Conservation (phyloP, 2,888 invertebrate species). For the Poecilus cupreus region DNA sequence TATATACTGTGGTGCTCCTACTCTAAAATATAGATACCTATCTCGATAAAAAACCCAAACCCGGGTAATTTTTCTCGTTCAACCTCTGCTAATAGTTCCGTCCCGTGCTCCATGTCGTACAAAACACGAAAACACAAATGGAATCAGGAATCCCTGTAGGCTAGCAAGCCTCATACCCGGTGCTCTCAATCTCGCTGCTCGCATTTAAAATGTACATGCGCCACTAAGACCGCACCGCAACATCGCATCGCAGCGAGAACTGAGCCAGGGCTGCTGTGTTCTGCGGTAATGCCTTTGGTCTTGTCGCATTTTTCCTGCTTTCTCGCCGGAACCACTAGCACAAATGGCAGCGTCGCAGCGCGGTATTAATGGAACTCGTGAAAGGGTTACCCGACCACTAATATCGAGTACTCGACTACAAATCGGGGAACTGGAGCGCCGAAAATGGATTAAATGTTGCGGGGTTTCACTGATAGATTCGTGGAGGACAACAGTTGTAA, state of each 20-base stretch:
- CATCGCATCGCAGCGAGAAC: background rate
- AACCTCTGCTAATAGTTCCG: background rate
- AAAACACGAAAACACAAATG: background rate
- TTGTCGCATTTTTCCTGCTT: conserved; percentile 5
- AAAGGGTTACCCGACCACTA: conserved; percentile 5
- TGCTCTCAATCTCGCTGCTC: background rate
- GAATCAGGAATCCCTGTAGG: background rate
- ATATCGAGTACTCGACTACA: background rate
- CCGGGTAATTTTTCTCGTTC: background rate
- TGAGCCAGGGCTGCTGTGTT: background rate
- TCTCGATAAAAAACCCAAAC: no score
- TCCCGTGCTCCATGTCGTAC: background rate
- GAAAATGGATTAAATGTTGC: no score
- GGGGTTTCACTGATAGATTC: no score
- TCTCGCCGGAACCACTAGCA: background rate
- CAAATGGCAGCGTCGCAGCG: conserved; percentile 10
- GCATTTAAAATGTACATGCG: conserved; percentile 14
- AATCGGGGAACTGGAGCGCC: background rate
- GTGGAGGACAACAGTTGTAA: no score
- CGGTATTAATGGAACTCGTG: conserved; percentile 10
- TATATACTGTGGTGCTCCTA: no score
- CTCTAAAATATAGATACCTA: no score
- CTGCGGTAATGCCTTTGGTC: conserved; percentile 39
- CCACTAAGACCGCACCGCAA: conserved; percentile 4
- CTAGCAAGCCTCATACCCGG: background rate